Evolutionary conservation across 2,888 invertebrate species (phyloP), one percentile per base, ranked within the genome.

Genomic region (Mimumesa dahlbomi): DNA sequence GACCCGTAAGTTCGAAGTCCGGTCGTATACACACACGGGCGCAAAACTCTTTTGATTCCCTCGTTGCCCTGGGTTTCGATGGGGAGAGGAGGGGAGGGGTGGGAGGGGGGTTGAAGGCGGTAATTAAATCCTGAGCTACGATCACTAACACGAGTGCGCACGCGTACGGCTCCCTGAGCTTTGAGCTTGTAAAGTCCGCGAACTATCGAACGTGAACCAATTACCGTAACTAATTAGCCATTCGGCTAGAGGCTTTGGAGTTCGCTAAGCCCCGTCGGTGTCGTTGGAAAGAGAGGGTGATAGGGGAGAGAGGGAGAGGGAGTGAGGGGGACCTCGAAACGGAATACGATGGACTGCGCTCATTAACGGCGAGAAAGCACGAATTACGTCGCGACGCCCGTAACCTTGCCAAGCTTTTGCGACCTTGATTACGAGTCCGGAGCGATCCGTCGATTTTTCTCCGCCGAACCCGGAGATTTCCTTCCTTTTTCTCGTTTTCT

Each of bases 161-260:
- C 16, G n/a, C n/a, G n/a, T 22, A 11, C 34, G 29, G 18, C 43
- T 59, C 31, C 14, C 54, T 43, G 72, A 68, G 79, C 79, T 79
- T 76, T 79, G 76, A 76, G 74, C 66, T 78, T 25, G 67, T 66
- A 75, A 75, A 79, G 75, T 79, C 68, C 65, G 65, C 61, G 59
- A 79, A 79, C 81, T 79, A 81, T 79, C 80, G 79, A 79, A 80
- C 77, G 70, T 62, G 73, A 78, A 76, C 75, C 79, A 79, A 79
- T 79, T 79, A 78, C 78, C 71, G 75, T 81, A 77, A 78, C 81
- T 79, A 79, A 79, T 79, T 79, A 81, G 68, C 76, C 70, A 78
- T 77, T 80, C 77, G 73, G 73, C 59, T 59, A 57, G 68, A 56
- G 45, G 72, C 66, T 76, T 68, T 64, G 38, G 69, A 79, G 66